Percentiles rank a stretch among this genome's conserved stretches.
Conservation (phyloP, 2,797 vertebrate genomes). For the Alcedo quadribrachys region DNA sequence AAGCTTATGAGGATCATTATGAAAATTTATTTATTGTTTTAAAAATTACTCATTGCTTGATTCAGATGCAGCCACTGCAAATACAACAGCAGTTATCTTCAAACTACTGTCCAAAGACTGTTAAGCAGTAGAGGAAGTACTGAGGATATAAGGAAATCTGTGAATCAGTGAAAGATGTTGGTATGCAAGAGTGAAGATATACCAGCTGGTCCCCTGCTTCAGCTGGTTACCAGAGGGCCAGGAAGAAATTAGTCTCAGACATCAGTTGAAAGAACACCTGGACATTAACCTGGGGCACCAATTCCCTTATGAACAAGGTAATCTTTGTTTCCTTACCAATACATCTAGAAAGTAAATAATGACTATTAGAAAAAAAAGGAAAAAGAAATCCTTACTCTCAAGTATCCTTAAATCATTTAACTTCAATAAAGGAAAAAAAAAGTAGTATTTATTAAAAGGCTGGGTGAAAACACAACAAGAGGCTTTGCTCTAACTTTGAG, state of each 20-base stretch:
- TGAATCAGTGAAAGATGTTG: slow-evolving; percentile 80
- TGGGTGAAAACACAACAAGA: background rate
- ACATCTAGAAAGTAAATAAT: slow-evolving; percentile 71
- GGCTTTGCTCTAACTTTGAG: background rate
- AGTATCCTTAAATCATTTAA: slow-evolving; percentile 45
- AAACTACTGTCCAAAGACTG: slow-evolving; percentile 53
- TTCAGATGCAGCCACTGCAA: slow-evolving; percentile 31
- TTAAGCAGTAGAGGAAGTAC: slow-evolving; percentile 72
- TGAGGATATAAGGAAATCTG: slow-evolving; percentile 75
- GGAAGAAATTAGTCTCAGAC: slow-evolving; percentile 85
- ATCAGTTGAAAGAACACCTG: slow-evolving; percentile 81
- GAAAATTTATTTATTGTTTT: background rate
- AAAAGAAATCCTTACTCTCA: slow-evolving; percentile 19
- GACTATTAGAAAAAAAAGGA: slow-evolving; percentile 15
- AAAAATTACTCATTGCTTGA: background rate
- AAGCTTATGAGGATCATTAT: background rate
- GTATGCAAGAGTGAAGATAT: slow-evolving; percentile 78
- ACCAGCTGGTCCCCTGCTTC: slow-evolving; percentile 76
- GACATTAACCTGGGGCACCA: slow-evolving; percentile 79
- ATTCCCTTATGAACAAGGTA: slow-evolving; percentile 77
- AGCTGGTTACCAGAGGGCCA: slow-evolving; percentile 80
- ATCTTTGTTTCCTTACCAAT: slow-evolving; percentile 79
- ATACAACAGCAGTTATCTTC: slow-evolving; percentile 25
- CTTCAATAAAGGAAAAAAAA: slow-evolving; percentile 1
- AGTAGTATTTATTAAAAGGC: background rate